phyloP scores from a whole-genome alignment of 2,113 vertebrate species.

The Passer montanus region DNA sequence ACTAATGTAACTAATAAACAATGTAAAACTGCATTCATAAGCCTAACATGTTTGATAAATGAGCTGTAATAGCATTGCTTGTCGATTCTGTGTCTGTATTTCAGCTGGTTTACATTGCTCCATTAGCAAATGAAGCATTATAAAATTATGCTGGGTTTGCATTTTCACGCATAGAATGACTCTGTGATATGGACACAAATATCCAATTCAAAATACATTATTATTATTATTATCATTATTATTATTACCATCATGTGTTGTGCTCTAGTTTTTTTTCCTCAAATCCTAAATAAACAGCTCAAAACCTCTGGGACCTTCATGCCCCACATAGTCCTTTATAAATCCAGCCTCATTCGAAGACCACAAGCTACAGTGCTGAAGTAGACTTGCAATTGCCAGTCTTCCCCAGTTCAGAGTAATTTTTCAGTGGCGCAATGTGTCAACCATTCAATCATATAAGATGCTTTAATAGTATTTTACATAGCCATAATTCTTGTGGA shows the following conservation, averaged over 20 bases:
- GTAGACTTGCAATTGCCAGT: slow-evolving; percentile 21
- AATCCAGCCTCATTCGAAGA: neutral
- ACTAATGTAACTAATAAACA: neutral
- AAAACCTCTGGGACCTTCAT: neutral
- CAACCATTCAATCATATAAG: slow-evolving; percentile 58
- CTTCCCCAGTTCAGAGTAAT: neutral
- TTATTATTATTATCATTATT: neutral
- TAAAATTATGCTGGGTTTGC: slow-evolving; percentile 17
- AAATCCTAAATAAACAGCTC: slow-evolving; percentile 57
- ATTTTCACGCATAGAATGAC: neutral
- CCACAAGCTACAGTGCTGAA: neutral
- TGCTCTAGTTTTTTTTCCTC: neutral
- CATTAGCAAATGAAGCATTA: slow-evolving; percentile 44
- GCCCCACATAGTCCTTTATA: neutral
- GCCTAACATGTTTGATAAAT: neutral
- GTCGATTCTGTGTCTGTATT: neutral
- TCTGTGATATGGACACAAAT: neutral
- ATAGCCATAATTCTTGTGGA: slow-evolving; percentile 65
- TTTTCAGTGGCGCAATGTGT: slow-evolving; percentile 23
- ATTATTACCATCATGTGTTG: neutral
- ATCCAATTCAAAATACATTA: slow-evolving; percentile 29
- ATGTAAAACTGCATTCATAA: neutral
- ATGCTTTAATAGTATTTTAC: slow-evolving; percentile 68
- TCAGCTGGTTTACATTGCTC: neutral
- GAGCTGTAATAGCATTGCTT: neutral